Base-by-base conservation (phyloP, 92 coral and sea anemone genomes). In the Epizoanthus rinbou region DNA sequence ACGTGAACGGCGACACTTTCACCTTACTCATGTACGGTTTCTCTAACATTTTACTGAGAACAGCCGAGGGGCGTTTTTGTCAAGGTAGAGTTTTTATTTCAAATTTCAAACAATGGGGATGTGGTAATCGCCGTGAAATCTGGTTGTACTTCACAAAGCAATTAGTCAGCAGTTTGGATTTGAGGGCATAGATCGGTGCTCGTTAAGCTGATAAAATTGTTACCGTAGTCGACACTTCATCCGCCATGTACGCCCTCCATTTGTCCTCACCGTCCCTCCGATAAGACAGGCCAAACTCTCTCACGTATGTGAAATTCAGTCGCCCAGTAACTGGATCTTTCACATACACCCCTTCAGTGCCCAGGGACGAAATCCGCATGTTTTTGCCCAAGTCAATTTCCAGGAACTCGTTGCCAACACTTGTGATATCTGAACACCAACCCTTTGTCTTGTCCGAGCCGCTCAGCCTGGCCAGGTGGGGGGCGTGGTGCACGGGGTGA, bases 161-260 rank as follows among this genome's bases (percentile, higher is more conserved):
- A 50, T 9, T 50, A 9, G 53, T 8, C 53, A 8, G 6, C 53
- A 10, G 53, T 47, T 7, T 47, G 53, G 54, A 13, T 43, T 43
- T 43, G 1, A 43, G 1, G 11, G 9, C 11, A 43, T 43, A 43
- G 5, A 43, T 43, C 50, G 50, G 9, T 50, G 16, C 54, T 50
- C 3, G 54, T 50, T 50, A 71, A 71, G 41, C 3, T 18, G 18
- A n/a, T 41, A 62, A 23, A n/a, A 57, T 43, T 23, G 56, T 93
- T 73, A 93, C 98, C 94, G 94, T 93, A 2, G 87, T 90, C 2
- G 98, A 89, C 3, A 93, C 93, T 79, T 93, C 98, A 75, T 93
- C 84, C 50, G 83, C 88, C 87, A 83, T 86, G 80, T 93, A 93
- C 50, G 58, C 84, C 65, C 98, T 86, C 98, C 98, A 93, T 23